These are phyloP conservation scores for Echinometra lucunter DNA, from an alignment of 53 echinoderm and acorn worm species.

Conservation along the genomic window DNA sequence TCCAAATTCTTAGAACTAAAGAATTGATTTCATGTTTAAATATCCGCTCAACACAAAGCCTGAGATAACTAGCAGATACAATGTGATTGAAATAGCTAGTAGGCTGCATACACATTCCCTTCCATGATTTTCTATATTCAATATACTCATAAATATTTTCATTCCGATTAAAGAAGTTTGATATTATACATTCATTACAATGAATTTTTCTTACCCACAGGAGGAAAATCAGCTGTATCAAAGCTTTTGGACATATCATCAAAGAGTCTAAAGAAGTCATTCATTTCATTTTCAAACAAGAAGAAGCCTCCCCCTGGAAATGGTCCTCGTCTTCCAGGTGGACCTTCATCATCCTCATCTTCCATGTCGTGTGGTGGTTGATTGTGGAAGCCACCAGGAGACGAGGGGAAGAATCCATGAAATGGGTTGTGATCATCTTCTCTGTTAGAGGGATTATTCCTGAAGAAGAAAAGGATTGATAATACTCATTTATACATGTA, in stretches of 20 bases:
- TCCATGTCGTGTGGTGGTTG: constrained; percentile 39
- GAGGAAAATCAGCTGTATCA: constrained; percentile 75
- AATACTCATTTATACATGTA: too few species aligned
- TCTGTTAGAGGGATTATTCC: neutral
- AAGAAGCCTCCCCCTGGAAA: constrained; percentile 67
- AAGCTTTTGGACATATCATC: constrained; percentile 89
- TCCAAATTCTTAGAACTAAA: too few species aligned
- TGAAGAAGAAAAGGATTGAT: neutral
- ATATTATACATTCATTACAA: too few species aligned
- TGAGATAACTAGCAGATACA: too few species aligned
- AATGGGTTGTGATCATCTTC: constrained; percentile 7
- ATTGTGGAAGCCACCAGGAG: neutral
- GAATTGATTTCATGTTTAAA: too few species aligned
- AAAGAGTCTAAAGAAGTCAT: constrained; percentile 82
- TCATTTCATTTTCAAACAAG: constrained; percentile 71
- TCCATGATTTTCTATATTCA: too few species aligned
- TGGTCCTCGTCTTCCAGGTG: constrained; percentile 37
- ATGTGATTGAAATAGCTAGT: too few species aligned
- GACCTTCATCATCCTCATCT: constrained; percentile 69
- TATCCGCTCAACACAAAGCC: too few species aligned
- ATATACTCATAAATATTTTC: too few species aligned
- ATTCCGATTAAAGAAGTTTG: too few species aligned
- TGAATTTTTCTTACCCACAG: constrained; percentile 65
- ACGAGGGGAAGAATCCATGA: neutral
- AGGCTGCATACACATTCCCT: too few species aligned